Conservation (phyloP, 1,140 invertebrate genomes). For the Lethrus apterus region DNA sequence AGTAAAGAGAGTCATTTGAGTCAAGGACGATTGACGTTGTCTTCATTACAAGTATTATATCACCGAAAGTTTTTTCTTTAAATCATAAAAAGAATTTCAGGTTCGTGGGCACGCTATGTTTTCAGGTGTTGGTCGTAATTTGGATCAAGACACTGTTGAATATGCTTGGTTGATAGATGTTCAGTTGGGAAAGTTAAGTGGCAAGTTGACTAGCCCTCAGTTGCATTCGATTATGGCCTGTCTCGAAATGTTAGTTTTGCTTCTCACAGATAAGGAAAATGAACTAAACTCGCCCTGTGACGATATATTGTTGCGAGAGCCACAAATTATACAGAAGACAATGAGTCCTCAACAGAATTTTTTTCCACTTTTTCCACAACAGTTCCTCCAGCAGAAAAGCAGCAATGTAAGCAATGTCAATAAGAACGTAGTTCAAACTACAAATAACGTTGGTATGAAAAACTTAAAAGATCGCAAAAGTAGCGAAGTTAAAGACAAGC, state of each 20-base stretch:
- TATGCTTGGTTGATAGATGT: conserved; percentile 91
- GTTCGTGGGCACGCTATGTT: conserved; percentile 95
- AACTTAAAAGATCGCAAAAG: not conserved
- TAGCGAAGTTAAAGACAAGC: conserved; percentile 6
- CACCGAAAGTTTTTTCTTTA: conserved; percentile 7
- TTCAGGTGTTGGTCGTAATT: conserved; percentile 77
- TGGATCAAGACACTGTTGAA: conserved; percentile 92
- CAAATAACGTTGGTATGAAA: not conserved
- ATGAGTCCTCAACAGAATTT: conserved; percentile 25
- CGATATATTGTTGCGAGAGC: conserved; percentile 27
- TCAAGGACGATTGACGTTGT: conserved; percentile 84
- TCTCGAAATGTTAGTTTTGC: conserved; percentile 80
- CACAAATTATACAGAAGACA: conserved; percentile 22
- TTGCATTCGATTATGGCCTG: conserved; percentile 79
- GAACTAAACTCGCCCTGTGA: conserved; percentile 61
- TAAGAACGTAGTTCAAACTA: not conserved
- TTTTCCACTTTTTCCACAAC: conserved; percentile 27
- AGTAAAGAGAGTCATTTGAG: conserved; percentile 68
- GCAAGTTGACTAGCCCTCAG: conserved; percentile 71
- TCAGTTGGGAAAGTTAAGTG: conserved; percentile 73
- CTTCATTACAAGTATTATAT: conserved; percentile 71
- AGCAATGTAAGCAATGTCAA: conserved; percentile 11
- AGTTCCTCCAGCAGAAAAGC: conserved; percentile 30
- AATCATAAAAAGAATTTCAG: conserved; percentile 42
- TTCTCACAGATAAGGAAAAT: conserved; percentile 85